phyloP scores from a whole-genome alignment of 2,888 invertebrate genomes.

The Tubulanus polymorphus region DNA sequence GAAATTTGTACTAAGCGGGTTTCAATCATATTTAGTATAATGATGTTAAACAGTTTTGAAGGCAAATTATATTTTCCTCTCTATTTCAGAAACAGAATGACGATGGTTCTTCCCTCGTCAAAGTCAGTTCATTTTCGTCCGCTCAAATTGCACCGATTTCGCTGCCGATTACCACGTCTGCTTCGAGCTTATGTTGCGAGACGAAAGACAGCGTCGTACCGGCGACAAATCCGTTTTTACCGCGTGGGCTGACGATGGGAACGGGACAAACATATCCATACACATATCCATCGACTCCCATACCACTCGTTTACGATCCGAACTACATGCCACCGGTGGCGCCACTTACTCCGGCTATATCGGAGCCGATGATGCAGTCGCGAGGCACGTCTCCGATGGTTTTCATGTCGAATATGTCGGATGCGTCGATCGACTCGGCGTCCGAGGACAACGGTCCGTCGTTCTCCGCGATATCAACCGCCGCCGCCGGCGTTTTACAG shows the following conservation, averaged over 20 bases:
- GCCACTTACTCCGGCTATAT: constrained; percentile 19
- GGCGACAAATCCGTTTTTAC: too few relatives aligned
- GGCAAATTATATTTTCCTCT: too few relatives aligned
- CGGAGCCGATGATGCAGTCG: constrained; percentile 34
- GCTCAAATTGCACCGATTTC: too few relatives aligned
- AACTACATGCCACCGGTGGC: constrained; percentile 22
- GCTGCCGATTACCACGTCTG: too few relatives aligned
- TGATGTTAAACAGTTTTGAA: too few relatives aligned
- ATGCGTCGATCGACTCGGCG: neutral
- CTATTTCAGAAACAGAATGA: too few relatives aligned
- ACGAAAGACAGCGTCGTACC: too few relatives aligned
- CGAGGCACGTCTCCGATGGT: constrained; percentile 43
- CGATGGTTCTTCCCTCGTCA: too few relatives aligned
- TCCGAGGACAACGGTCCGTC: neutral
- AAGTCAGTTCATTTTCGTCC: too few relatives aligned
- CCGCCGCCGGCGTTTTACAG: constrained; percentile 4
- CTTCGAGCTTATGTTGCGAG: too few relatives aligned
- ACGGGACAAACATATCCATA: constrained; percentile 17
- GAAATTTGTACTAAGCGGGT: too few relatives aligned
- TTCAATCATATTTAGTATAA: too few relatives aligned
- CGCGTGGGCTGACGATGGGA: constrained; percentile 13
- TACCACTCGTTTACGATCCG: constrained; percentile 28
- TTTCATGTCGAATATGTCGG: constrained; percentile 21
- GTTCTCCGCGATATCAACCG: constrained; percentile 5
- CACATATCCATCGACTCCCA: constrained; percentile 17